Percentiles rank a stretch among this genome's conserved stretches.
phyloP scores from a whole-genome alignment of 2,113 vertebrate species.

The Mungos mungo region DNA sequence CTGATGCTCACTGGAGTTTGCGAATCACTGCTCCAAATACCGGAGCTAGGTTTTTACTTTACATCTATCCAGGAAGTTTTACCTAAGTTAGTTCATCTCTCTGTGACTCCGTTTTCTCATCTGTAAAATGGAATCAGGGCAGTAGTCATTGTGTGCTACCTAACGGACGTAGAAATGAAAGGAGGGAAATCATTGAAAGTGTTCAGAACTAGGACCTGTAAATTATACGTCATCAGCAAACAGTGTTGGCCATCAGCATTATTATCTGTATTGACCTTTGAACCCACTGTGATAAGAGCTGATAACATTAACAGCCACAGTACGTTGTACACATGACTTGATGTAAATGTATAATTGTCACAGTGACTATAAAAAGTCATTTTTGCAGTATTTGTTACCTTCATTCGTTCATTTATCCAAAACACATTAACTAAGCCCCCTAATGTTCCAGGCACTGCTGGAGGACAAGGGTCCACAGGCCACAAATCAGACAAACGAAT shows the following conservation, averaged over 20 bases:
- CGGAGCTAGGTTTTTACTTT: not conserved
- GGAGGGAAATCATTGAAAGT: not conserved
- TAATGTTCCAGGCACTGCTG: not conserved
- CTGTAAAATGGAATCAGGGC: not conserved
- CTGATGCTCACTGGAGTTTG: not conserved
- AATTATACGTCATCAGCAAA: not conserved
- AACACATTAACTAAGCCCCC: not conserved
- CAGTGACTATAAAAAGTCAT: not conserved
- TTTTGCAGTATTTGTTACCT: not conserved
- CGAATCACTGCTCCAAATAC: not conserved
- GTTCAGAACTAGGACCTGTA: not conserved
- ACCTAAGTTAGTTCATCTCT: not conserved
- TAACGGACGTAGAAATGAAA: not conserved
- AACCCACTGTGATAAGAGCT: not conserved
- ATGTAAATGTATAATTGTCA: not conserved
- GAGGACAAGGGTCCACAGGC: not conserved
- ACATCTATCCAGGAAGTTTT: not conserved
- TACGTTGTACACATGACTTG: not conserved
- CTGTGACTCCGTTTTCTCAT: not conserved
- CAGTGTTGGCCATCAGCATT: accelerated
- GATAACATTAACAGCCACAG: not conserved
- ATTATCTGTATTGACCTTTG: not conserved
- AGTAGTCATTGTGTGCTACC: not conserved
- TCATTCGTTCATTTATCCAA: not conserved
- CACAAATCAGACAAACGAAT: not conserved